Evolutionary conservation across 2,797 vertebrate genomes (phyloP).

Genomic region (Lagorchestes hirsutus): DNA sequence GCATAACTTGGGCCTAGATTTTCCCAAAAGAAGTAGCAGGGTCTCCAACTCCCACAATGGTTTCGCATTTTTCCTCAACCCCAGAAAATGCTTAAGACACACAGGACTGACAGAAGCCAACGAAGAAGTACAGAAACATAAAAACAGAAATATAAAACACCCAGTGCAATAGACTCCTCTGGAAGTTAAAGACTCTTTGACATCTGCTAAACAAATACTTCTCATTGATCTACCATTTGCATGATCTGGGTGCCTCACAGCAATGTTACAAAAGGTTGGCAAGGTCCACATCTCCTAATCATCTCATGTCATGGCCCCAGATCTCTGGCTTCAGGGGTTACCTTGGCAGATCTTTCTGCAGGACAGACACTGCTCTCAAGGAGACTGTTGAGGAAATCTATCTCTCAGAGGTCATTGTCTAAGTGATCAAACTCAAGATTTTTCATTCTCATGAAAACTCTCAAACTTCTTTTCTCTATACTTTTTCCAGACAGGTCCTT

Average conservation of each 20-base stretch:
- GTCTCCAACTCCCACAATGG: not conserved
- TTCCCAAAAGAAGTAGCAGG: not conserved
- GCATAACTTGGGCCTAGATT: not conserved
- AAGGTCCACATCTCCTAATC: not conserved
- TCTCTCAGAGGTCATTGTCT: not conserved
- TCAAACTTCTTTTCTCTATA: not conserved
- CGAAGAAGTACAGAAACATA: not conserved
- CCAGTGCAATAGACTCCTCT: not conserved
- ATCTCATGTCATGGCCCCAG: not conserved
- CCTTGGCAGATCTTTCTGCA: not conserved
- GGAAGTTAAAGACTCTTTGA: not conserved
- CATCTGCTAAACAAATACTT: not conserved
- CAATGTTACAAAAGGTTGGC: not conserved
- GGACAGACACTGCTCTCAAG: not conserved
- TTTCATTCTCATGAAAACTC: not conserved
- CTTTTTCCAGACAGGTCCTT: not conserved
- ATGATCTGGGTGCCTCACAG: not conserved
- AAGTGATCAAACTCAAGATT: not conserved
- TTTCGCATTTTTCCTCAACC: not conserved
- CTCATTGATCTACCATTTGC: not conserved
- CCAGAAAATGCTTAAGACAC: not conserved
- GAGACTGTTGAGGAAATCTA: not conserved
- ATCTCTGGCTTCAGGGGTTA: not conserved
- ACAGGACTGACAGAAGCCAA: not conserved
- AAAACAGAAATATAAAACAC: not conserved